Base-by-base conservation (phyloP, 2,797 vertebrate species). In the Microcaecilia unicolor region DNA sequence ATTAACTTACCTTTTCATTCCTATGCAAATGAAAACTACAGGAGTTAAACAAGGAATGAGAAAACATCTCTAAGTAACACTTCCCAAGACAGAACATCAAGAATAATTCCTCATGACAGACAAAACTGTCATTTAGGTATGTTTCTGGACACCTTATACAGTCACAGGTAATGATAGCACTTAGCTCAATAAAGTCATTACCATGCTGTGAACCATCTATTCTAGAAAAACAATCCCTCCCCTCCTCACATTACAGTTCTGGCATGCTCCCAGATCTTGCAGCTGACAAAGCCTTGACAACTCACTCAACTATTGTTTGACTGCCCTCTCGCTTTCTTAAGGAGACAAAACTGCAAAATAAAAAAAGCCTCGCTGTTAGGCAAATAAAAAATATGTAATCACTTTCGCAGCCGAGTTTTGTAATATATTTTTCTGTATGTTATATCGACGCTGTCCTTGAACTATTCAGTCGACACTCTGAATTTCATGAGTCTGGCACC, bases 1-100 rank as follows among this genome's bases (percentile, higher is more conserved):
- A 89, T 89, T 91, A 89, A 89, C 87, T 74, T 71, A 75, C 84
- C 76, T 80, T 73, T 66, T 67, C 70, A 74, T 61, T 64, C 64
- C 55, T 53, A 77, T 73, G 61, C 67, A 78, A 81, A 82, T 76
- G 55, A 72, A 69, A 64, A 74, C 51, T 54, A 64, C 48, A 48
- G 65, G 41, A 73, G 37, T 36, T 3, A 3, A 45, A 45, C 27
- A n/a, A n/a, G n/a, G n/a, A n/a, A n/a, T n/a, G n/a, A n/a, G n/a
- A 50, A 45, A 48, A 54, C 50, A 58, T 57, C 58, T 57, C 70
- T 54, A 15, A 22, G 9, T 10, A 7, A 14, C 3, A 7, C 14
- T 23, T 39, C 31, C 30, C 17, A 37, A 52, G 55, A 61, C 16
- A 44, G 25, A 41, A 46, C n/a, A 49, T 49, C 23, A 17, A 14